phyloP scores from a whole-genome alignment of 2,888 invertebrate species.

The Drosophila mimetica region DNA sequence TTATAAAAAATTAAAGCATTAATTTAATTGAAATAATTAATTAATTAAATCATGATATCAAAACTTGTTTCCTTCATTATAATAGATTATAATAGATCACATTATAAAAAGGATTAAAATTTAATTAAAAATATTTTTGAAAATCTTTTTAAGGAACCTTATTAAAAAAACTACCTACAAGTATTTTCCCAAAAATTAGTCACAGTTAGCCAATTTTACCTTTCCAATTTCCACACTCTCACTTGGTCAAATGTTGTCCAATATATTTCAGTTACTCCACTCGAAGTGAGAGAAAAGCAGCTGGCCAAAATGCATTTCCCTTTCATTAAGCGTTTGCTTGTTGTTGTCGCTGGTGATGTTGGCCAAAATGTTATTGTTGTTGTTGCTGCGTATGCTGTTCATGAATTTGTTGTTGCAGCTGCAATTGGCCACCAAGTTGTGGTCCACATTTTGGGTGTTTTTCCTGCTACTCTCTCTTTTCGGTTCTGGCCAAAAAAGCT shows the following conservation, averaged over 20 bases:
- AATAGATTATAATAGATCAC: too few species aligned
- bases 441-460: slow-evolving; percentile 44
- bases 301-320: slow-evolving; percentile 28
- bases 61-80: too few species aligned
- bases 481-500: slow-evolving; percentile 41
- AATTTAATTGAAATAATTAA: too few species aligned
- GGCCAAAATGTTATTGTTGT: slow-evolving; percentile 7
- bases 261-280: background rate
- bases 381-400: slow-evolving; percentile 13
- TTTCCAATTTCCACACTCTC: slow-evolving; percentile 15
- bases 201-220: background rate
- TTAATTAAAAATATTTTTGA: too few species aligned
- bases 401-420: slow-evolving; percentile 43
- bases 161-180: too few species aligned
- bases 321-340: slow-evolving; percentile 36
- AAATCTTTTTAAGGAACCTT: too few species aligned
- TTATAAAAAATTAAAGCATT: too few species aligned
- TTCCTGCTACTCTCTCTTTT: slow-evolving; percentile 10
- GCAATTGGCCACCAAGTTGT: slow-evolving; percentile 48
- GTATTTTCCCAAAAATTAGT: too few species aligned
- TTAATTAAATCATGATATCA: too few species aligned
- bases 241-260: slow-evolving; percentile 9
- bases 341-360: slow-evolving; percentile 10
- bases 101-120: too few species aligned
- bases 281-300: background rate